Percentiles rank a stretch among this genome's conserved stretches.
Evolutionary conservation across 2,113 vertebrate genomes (phyloP).

Genomic region (Leptosomus discolor): DNA sequence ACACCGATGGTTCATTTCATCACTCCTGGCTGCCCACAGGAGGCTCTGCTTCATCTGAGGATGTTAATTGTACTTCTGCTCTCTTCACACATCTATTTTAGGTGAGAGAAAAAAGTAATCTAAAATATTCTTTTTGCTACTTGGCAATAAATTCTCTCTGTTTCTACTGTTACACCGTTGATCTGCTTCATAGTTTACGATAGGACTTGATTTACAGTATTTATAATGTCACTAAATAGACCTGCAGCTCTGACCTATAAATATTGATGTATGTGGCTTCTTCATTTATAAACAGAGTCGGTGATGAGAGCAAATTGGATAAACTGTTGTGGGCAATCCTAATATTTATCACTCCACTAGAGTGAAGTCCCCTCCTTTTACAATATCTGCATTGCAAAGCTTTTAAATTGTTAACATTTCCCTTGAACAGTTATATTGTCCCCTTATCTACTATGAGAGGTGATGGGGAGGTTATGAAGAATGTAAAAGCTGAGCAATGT

Average conservation of each 20-base stretch:
- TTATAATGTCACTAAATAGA: constrained; percentile 21
- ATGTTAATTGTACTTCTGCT: background rate
- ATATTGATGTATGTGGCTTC: background rate
- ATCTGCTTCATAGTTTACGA: background rate
- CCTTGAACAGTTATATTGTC: background rate
- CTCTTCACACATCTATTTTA: background rate
- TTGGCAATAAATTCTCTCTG: background rate
- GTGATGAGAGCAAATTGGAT: constrained; percentile 13
- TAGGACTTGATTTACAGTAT: constrained; percentile 19
- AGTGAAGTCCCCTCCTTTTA: background rate
- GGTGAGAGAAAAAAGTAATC: background rate
- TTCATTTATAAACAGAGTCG: background rate
- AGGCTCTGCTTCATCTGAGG: background rate
- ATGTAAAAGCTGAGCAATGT: background rate
- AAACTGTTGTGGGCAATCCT: background rate
- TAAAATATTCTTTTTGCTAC: background rate
- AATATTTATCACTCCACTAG: background rate
- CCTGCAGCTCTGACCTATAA: constrained; percentile 8
- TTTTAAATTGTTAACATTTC: background rate
- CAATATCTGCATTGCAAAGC: background rate
- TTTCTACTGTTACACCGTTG: background rate
- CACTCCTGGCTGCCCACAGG: background rate
- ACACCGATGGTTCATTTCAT: background rate
- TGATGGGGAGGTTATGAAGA: background rate
- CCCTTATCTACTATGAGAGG: background rate